Evolutionary conservation across 2,888 invertebrate genomes (phyloP), one percentile per base, ranked within the genome.

Genomic region (Cataglyphis altisquamis): DNA sequence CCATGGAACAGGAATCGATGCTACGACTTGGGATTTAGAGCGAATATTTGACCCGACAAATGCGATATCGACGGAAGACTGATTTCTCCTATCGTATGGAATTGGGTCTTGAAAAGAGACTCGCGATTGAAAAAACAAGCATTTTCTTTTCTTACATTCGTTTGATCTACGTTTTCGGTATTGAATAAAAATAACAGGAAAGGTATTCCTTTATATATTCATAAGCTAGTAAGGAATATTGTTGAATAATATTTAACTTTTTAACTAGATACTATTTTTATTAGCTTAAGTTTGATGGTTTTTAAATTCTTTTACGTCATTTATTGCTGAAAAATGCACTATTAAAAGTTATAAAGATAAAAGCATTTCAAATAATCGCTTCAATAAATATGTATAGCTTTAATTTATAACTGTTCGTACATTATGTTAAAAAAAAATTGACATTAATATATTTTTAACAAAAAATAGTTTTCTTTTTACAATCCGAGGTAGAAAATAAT

Each of bases 21-120:
- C 80, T 83, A 62, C 52, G 72, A 70, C 84, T 78, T 52, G 84
- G 86, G 86, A 82, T 89, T 87, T 86, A 72, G 72, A 70, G 60
- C 21, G 86, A 84, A 86, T 84, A 84, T 84, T 84, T 62, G 82
- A 66, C 73, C 67, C 45, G 62, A 18, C 74, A 68, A 72, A 83
- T 85, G 78, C 29, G 63, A 62, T 48, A 48, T 67, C 72, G 36
- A 63, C 68, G 60, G 77, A 66, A 57, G 77, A 60, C 66, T 55
- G 81, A 72, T 29, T 75, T 64, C 57, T 78, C 70, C n/a, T 57
- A 72, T 29, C 68, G 12, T 36, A 25, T 25, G 32, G 18, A 83
- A 83, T 75, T 77, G 81, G 77, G 66, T 84, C 67, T 80, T 48
- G 9, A 39, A 60, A 41, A 84, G 77, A 60, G 39, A 60, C 55